Base-by-base conservation (phyloP, 1,140 invertebrate genomes). In the Hesperophylax magnus region DNA sequence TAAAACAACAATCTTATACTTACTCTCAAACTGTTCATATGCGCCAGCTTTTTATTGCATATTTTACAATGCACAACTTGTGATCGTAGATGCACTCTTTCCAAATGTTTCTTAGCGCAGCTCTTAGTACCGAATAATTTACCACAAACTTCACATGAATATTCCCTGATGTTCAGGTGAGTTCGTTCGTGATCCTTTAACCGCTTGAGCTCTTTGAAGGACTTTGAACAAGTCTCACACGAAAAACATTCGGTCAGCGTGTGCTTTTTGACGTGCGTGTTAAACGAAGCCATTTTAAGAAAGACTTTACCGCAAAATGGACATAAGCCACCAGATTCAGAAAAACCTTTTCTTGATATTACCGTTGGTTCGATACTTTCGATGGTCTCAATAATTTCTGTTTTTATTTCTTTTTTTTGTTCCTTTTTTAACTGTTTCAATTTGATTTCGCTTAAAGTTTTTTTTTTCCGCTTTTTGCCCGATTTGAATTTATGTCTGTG, bases 1-100 rank as follows among this genome's bases (percentile, higher is more conserved):
- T 20, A 54, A 52, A 72, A 72, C 3, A 54, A 56, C 2, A 24
- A 22, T 58, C 17, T 58, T 53, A 71, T 79, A 53, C 39, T 67
- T 63, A 84, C 82, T 67, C 81, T 81, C 8, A 84, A 74, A 69
- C 80, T 81, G 17, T 80, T 52, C 58, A 31, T 77, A 15, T 72
- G 77, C 17, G 82, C 80, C 1, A 84, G 75, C 65, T 84, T 81
- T 58, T 84, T 84, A 54, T 84, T 80, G 67, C 82, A 84, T 18
- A 84, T 27, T 72, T 77, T 84, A 52, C 82, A 84, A 22, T 61
- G 53, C 5, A 81, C 82, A 52, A 74, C 61, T 77, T 84, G 79
- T 15, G 77, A 65, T 74, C 67, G 56, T 52, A 61, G 54, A 53
- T 84, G 82, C 22, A 84, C 82, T 17, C 80, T 77, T n/a, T 77